Percentiles rank a stretch among this genome's conserved stretches.
Evolutionary conservation across 2,113 vertebrate genomes (phyloP).

Genomic region (Triplophysa siluroides): DNA sequence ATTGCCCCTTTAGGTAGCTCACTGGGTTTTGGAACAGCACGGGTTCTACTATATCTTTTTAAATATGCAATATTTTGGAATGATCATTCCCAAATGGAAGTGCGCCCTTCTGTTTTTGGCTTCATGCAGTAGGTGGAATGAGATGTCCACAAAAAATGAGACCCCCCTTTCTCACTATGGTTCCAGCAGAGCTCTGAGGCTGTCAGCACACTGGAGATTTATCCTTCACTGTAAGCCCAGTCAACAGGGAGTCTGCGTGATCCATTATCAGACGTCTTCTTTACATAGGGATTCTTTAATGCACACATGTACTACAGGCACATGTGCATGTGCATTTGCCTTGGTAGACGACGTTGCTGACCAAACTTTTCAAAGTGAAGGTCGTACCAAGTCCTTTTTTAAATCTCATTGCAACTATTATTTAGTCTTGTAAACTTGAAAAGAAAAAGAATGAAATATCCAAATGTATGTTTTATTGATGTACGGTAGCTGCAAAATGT

Average conservation of each 20-base stretch:
- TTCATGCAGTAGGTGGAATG: background rate
- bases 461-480: background rate
- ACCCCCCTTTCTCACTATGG: background rate
- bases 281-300: slow-evolving; percentile 34
- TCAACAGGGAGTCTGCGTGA: slow-evolving; percentile 34
- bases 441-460: background rate
- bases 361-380: background rate
- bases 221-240: slow-evolving; percentile 31
- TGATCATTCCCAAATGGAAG: background rate
- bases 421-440: background rate
- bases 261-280: slow-evolving; percentile 32
- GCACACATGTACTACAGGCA: background rate
- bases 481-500: too few relatives aligned
- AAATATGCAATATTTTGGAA: background rate
- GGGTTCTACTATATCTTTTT: background rate
- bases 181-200: slow-evolving; percentile 42
- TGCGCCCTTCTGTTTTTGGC: slow-evolving; percentile 7
- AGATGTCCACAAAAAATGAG: background rate
- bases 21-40: background rate
- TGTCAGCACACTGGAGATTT: slow-evolving; percentile 28
- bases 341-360: slow-evolving; percentile 8
- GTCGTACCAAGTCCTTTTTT: background rate
- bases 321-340: background rate
- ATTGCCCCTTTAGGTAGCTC: background rate
- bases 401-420: background rate